Percentiles rank a stretch among this genome's conserved stretches.
phyloP scores from a whole-genome alignment of 2,797 vertebrate species.

The Valencia hispanica region DNA sequence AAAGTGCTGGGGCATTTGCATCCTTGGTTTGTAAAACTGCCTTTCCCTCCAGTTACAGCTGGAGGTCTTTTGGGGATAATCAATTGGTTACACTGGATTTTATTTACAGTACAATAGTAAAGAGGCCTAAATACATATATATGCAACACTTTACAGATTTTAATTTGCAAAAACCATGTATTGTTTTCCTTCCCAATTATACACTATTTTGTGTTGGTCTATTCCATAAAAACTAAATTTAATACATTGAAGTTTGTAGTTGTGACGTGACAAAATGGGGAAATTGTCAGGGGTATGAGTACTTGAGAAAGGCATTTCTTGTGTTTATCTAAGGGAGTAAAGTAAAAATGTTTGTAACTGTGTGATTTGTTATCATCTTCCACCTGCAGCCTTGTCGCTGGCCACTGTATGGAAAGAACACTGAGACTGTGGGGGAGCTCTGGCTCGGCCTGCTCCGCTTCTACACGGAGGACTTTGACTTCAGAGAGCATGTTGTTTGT shows the following conservation, averaged over 20 bases:
- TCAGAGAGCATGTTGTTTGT: conserved; percentile 93
- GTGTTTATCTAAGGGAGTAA: not conserved
- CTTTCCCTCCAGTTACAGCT: not conserved
- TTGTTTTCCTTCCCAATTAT: not conserved
- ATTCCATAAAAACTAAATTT: not conserved
- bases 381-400: conserved; percentile 84
- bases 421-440: conserved; percentile 89
- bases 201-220: not conserved
- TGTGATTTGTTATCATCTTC: conserved; percentile 4
- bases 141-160: not conserved
- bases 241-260: not conserved
- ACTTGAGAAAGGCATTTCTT: not conserved
- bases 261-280: no score
- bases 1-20: not conserved
- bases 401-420: conserved; percentile 87
- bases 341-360: not conserved
- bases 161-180: not conserved
- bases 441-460: conserved; percentile 95
- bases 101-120: not conserved
- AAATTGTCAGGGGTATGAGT: not conserved
- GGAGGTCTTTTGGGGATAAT: not conserved
- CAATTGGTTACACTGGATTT: not conserved
- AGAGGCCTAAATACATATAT: not conserved
- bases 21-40: not conserved
- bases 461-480: conserved; percentile 96